Evolutionary conservation across 2,113 vertebrate species (phyloP).

Genomic region (Channa maculata): DNA sequence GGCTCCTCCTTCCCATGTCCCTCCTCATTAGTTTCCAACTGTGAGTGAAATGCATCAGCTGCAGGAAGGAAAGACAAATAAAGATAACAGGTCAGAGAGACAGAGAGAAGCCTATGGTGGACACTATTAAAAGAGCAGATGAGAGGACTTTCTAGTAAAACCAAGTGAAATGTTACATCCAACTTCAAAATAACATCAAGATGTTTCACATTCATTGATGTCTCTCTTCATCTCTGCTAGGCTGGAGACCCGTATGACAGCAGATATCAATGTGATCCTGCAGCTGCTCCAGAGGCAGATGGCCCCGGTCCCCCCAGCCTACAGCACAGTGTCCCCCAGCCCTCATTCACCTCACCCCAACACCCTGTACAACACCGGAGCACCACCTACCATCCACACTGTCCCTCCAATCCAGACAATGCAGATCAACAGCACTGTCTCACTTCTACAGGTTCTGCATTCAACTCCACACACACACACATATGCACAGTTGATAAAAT

Average conservation of each 20-base stretch:
- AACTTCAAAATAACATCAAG: background rate
- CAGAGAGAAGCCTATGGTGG: slow-evolving; percentile 27
- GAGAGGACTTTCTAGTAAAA: rapidly evolving
- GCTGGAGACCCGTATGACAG: slow-evolving; percentile 93
- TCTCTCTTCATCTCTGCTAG: slow-evolving; percentile 69
- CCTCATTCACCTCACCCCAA: slow-evolving; percentile 77
- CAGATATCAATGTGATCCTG: slow-evolving; percentile 92
- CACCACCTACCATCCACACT: slow-evolving; percentile 71
- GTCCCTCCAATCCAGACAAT: slow-evolving; percentile 48
- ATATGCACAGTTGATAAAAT: background rate
- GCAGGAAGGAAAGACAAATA: background rate
- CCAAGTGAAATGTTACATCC: background rate
- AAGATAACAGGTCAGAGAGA: slow-evolving; percentile 7
- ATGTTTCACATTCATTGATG: background rate
- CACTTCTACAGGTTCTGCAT: slow-evolving; percentile 81
- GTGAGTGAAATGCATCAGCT: background rate
- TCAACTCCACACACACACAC: background rate
- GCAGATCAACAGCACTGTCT: slow-evolving; percentile 59
- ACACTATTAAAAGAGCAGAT: slow-evolving; percentile 5
- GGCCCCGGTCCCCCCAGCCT: slow-evolving; percentile 88
- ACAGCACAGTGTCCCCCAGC: slow-evolving; percentile 85
- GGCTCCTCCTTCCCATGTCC: slow-evolving; percentile 19
- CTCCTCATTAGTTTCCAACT: slow-evolving; percentile 7
- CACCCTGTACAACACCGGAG: slow-evolving; percentile 79
- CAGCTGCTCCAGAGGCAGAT: slow-evolving; percentile 94